Evolutionary conservation across 2,888 invertebrate genomes (phyloP).

Genomic region (Leptopilina syphax): DNA sequence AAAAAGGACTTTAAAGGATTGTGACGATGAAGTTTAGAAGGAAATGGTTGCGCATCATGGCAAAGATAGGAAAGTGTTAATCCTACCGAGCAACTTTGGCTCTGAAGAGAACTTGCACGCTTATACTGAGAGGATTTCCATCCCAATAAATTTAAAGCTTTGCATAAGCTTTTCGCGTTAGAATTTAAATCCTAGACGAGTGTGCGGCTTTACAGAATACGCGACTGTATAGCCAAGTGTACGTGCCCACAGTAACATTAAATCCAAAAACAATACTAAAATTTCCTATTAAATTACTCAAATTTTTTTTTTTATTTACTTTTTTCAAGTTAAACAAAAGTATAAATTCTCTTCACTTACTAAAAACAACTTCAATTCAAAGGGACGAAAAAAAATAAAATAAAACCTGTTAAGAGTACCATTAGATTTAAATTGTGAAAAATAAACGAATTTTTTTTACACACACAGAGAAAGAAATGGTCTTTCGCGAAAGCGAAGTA

Average conservation of each 20-base stretch:
- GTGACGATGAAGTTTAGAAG: constrained; percentile 56
- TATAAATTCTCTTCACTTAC: neutral
- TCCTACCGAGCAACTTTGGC: constrained; percentile 78
- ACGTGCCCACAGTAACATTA: constrained; percentile 21
- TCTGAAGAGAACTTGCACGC: constrained; percentile 74
- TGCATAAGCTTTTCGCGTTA: constrained; percentile 80
- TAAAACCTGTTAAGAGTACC: neutral
- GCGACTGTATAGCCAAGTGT: neutral
- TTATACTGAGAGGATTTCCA: constrained; percentile 78
- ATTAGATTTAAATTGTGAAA: constrained; percentile 12
- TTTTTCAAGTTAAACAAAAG: no score
- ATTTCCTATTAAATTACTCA: neutral
- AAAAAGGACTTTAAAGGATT: constrained; percentile 42
- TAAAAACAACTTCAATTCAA: neutral
- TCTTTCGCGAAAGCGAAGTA: neutral
- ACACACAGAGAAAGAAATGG: neutral
- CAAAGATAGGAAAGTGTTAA: constrained; percentile 80
- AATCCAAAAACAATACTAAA: constrained; percentile 6
- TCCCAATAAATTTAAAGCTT: constrained; percentile 81
- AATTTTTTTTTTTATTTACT: no score
- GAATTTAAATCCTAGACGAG: constrained; percentile 74
- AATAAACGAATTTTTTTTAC: neutral
- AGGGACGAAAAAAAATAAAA: neutral
- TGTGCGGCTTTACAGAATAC: neutral
- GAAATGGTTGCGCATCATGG: constrained; percentile 67